These are phyloP conservation scores for Glossophaga mutica DNA, from an alignment of 2,797 vertebrate genomes.

Conservation along the genomic window DNA sequence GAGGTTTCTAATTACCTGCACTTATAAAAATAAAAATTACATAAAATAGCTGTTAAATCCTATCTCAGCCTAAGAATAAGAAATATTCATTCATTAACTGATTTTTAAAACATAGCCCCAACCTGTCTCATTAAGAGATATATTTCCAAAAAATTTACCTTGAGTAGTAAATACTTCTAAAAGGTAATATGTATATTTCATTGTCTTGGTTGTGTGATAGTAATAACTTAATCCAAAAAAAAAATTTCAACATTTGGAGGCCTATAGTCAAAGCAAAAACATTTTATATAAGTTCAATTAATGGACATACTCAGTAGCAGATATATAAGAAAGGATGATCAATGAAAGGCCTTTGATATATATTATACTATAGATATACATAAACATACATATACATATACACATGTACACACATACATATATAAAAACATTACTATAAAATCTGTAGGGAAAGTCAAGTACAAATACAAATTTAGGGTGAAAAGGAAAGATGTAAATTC, in stretches of 20 bases:
- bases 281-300: background rate
- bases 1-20: background rate
- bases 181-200: background rate
- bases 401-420: background rate
- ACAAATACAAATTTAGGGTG: background rate
- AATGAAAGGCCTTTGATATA: background rate
- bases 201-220: background rate
- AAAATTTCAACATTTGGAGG: background rate
- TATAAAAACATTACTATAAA: background rate
- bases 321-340: background rate
- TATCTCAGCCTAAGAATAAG: background rate
- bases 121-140: background rate
- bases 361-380: background rate
- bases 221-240: background rate
- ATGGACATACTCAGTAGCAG: background rate
- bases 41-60: background rate
- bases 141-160: background rate
- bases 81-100: background rate
- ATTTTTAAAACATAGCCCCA: background rate
- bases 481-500: background rate
- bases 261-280: background rate
- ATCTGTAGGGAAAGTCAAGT: background rate
- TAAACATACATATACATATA: background rate
- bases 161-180: background rate
- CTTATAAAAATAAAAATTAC: background rate